These are phyloP conservation scores for Carpatolechia fugitivella DNA, from an alignment of 2,888 invertebrate species.

Conservation along the genomic window DNA sequence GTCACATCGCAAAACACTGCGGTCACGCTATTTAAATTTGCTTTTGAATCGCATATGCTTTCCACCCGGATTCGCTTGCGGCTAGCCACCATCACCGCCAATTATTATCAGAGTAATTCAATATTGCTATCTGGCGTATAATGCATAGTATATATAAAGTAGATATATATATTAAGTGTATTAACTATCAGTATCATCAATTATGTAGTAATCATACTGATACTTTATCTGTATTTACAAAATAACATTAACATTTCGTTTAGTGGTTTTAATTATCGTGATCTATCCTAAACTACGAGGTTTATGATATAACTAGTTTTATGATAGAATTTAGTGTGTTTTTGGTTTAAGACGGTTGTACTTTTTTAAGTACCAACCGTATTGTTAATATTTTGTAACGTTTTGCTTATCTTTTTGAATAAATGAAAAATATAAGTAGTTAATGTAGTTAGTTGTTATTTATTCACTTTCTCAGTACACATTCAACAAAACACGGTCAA, in stretches of 20 bases:
- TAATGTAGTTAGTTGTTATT: too few species aligned
- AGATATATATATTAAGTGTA: not conserved
- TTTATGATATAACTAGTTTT: too few species aligned
- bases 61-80: not conserved
- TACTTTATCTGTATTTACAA: not conserved
- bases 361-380: too few species aligned
- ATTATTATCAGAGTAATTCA: constrained; percentile 1
- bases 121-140: not conserved
- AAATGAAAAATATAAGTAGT: too few species aligned
- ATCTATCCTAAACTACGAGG: too few species aligned
- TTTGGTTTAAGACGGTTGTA: too few species aligned
- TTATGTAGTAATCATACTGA: not conserved
- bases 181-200: not conserved
- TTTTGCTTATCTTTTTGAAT: too few species aligned
- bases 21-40: not conserved
- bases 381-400: too few species aligned
- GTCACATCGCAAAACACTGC: not conserved
- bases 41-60: not conserved
- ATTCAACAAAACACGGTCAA: too few species aligned
- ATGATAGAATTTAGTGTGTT: too few species aligned
- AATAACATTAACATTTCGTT: not conserved
- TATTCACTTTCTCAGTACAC: too few species aligned
- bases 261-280: too few species aligned
- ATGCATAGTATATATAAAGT: not conserved
- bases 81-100: not conserved